phyloP scores from a whole-genome alignment of 2,113 vertebrate species.

The Rutilus rutilus region DNA sequence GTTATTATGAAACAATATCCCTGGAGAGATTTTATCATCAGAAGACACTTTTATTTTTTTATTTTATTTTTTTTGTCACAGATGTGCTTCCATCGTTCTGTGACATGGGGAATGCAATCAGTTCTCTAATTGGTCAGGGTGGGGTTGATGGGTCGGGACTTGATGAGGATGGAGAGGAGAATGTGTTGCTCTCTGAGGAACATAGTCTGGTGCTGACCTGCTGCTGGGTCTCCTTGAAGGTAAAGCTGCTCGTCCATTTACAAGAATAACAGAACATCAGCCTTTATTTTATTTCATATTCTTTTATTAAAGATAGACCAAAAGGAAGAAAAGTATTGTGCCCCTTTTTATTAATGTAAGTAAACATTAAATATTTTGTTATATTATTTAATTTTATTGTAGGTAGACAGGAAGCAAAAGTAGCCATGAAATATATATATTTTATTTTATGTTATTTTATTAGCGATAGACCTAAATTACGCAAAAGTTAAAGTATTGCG shows the following conservation, averaged over 20 bases:
- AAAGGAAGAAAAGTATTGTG: too few species aligned
- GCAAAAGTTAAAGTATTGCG: too few species aligned
- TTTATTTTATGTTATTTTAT: too few species aligned
- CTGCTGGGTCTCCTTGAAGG: conserved; percentile 93
- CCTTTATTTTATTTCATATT: not conserved
- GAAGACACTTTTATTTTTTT: not conserved
- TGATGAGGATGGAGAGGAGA: conserved; percentile 70
- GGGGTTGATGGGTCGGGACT: conserved; percentile 57
- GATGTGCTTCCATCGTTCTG: conserved; percentile 85
- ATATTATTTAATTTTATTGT: too few species aligned
- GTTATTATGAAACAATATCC: not conserved
- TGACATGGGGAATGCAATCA: conserved; percentile 89
- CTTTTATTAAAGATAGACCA: too few species aligned
- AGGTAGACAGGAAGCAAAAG: too few species aligned
- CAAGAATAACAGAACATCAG: not conserved
- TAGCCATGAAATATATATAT: too few species aligned
- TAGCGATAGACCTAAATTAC: too few species aligned
- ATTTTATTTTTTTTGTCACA: conserved; percentile 53
- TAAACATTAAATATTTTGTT: too few species aligned
- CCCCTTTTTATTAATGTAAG: too few species aligned
- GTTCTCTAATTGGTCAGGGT: conserved; percentile 76
- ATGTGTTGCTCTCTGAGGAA: conserved; percentile 84
- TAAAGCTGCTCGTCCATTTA: conserved; percentile 52
- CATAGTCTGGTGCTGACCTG: conserved; percentile 88
- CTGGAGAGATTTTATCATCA: not conserved